These are phyloP conservation scores for Clarias macrocephalus DNA, from an alignment of 2,113 vertebrate species.

Conservation along the genomic window DNA sequence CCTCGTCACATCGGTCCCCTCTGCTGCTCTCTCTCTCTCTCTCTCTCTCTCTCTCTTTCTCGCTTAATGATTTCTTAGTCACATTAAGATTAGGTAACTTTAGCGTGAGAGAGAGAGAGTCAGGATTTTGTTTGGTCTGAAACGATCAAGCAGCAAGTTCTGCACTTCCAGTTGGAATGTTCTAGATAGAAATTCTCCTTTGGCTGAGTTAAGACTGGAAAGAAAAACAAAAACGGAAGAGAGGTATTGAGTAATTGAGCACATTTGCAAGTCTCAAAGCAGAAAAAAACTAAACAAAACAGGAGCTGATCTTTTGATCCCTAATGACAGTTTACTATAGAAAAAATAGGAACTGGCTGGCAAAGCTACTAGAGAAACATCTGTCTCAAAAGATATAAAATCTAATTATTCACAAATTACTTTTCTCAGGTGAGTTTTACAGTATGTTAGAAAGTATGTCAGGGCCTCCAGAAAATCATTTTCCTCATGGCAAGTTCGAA, in stretches of 20 bases:
- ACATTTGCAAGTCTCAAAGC: slow-evolving; percentile 18
- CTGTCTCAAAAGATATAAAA: background rate
- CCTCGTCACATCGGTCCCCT: background rate
- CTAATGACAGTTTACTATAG: background rate
- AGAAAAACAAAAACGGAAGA: slow-evolving; percentile 19
- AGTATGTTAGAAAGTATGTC: background rate
- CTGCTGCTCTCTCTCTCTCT: background rate
- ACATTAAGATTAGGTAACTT: background rate
- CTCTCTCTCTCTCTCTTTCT: background rate
- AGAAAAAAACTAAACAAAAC: background rate
- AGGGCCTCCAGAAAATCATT: background rate
- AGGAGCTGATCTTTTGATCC: background rate
- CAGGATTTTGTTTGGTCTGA: slow-evolving; percentile 48
- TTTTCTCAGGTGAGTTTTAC: background rate
- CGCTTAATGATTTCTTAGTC: slow-evolving; percentile 8
- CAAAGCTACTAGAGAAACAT: background rate
- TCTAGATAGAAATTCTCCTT: slow-evolving; percentile 48
- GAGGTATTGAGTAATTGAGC: slow-evolving; percentile 7
- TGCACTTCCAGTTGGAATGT: slow-evolving; percentile 26
- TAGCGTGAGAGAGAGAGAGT: slow-evolving; percentile 32
- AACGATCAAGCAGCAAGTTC: slow-evolving; percentile 50
- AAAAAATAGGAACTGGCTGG: background rate
- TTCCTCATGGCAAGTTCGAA: background rate
- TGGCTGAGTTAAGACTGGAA: slow-evolving; percentile 26
- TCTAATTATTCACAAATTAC: too few relatives aligned